Base-by-base conservation (phyloP, 2,113 vertebrate species). In the Pollimyrus isidori region DNA sequence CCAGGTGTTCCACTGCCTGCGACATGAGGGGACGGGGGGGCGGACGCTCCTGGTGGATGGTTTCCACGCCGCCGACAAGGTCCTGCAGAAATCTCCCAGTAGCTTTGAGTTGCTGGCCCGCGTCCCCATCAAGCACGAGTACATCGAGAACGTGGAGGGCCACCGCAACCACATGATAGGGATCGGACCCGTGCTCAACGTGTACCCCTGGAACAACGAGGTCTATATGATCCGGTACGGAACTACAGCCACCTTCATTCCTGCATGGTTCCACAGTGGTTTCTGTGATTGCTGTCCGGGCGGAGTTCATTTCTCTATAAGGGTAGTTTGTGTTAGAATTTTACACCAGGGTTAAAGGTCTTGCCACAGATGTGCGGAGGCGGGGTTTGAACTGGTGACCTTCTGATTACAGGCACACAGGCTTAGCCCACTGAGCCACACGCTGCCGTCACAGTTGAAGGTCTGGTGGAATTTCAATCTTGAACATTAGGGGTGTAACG, bases 201-300 rank as follows among this genome's bases (percentile, higher is more conserved):
- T 97, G 76, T 97, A 98, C 88, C 97, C 98, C 4, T 99, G 98
- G 98, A 99, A 99, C 95, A 96, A 97, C 0, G 97, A 99, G 92
- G 91, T 98, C 0, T 98, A 97, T 93, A 93, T 98, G 93, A 97
- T 99, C 76, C 95, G 98, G 98, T 99, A 94, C 65, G 76, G 65
- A 7, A 1, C 4, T 0, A 11, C 58, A 30, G n/a, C 2, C 39
- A 10, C 13, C 9, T 21, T 21, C 49, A 5, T 50, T 48, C 53
- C 7, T 69, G 62, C 62, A 0, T 30, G 62, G 10, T 30, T 13
- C n/a, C n/a, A 30, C 62, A 30, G 62, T 30, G 26, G 10, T 69
- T 69, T 30, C 62, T 30, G n/a, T 30, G n/a, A 4, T 30, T 11
- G 7, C 3, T 13, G 10, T 69, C 62, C n/a, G 13, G n/a, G 10